Conservation (phyloP, 2,888 invertebrate species). For the Adineta ricciae region DNA sequence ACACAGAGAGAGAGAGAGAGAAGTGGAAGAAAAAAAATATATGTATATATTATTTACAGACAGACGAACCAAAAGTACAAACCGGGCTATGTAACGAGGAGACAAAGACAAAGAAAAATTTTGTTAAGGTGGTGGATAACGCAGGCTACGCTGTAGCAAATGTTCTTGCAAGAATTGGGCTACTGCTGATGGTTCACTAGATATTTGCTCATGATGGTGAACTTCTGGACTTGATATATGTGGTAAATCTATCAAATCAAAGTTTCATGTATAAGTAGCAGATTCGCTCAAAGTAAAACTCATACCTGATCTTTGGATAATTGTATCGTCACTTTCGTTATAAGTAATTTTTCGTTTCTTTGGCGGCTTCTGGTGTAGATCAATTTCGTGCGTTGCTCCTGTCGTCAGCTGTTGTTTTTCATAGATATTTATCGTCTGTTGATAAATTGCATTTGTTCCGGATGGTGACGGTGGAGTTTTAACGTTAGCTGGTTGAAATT, state of each 20-base stretch:
- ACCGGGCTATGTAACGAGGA: neutral
- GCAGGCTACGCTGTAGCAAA: neutral
- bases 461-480: neutral
- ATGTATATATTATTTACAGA: slow-evolving; percentile 1
- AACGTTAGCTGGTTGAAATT: neutral
- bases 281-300: too few relatives aligned
- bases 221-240: neutral
- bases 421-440: neutral
- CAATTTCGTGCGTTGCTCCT: neutral
- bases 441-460: neutral
- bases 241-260: neutral
- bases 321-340: neutral
- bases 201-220: neutral
- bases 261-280: too few relatives aligned
- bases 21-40: neutral
- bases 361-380: neutral
- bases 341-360: neutral
- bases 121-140: neutral
- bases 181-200: neutral
- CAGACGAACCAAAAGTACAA: neutral
- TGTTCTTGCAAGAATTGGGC: neutral
- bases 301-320: neutral
- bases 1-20: too few relatives aligned
- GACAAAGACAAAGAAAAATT: neutral
- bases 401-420: neutral